phyloP scores from a whole-genome alignment of 2,113 vertebrate genomes.

The Mionectes macconnelli region DNA sequence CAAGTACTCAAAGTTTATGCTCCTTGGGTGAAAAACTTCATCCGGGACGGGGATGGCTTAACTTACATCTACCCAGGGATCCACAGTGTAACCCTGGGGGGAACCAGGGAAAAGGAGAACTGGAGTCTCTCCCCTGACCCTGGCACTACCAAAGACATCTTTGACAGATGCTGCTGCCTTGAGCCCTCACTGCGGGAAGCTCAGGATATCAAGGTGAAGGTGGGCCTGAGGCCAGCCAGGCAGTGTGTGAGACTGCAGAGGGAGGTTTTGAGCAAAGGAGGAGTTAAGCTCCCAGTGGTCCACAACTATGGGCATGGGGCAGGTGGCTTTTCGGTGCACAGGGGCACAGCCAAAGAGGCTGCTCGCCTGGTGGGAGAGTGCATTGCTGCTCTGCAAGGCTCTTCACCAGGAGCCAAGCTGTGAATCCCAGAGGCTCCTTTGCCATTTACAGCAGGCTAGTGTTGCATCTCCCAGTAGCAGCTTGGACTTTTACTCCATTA shows the following conservation, averaged over 20 bases:
- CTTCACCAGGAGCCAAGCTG: slow-evolving; percentile 57
- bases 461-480: not conserved
- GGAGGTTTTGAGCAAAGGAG: slow-evolving; percentile 68
- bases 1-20: slow-evolving; percentile 87
- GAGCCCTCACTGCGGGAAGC: slow-evolving; percentile 83
- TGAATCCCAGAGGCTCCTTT: slow-evolving; percentile 38
- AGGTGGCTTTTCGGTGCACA: slow-evolving; percentile 84
- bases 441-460: not conserved
- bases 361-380: slow-evolving; percentile 76
- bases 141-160: slow-evolving; percentile 72
- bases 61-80: slow-evolving; percentile 89
- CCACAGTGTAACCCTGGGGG: slow-evolving; percentile 80
- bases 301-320: slow-evolving; percentile 92
- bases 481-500: not conserved
- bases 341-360: slow-evolving; percentile 85
- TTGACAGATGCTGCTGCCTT: slow-evolving; percentile 80
- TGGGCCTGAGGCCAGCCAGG: slow-evolving; percentile 87
- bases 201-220: slow-evolving; percentile 68
- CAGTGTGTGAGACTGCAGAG: slow-evolving; percentile 76
- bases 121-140: slow-evolving; percentile 78
- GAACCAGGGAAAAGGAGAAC: slow-evolving; percentile 80
- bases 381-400: slow-evolving; percentile 36
- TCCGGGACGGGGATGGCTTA: slow-evolving; percentile 79
- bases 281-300: slow-evolving; percentile 73
- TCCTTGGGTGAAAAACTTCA: slow-evolving; percentile 91